Evolutionary conservation across 2,113 vertebrate species (phyloP).

Genomic region (Tapirus terrestris): DNA sequence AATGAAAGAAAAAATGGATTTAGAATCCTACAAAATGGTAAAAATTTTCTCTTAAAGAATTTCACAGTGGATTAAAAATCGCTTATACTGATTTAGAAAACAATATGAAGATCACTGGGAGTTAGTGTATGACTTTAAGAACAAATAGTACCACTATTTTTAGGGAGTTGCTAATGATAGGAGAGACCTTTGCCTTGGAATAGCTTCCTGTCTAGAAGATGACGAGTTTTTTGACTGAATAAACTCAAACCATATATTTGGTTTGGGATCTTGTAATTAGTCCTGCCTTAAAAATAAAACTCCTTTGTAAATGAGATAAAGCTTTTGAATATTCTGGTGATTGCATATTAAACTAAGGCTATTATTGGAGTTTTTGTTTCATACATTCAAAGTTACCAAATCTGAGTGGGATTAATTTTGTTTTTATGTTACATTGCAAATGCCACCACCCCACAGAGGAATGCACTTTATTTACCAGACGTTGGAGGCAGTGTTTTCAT

Average conservation of each 20-base stretch:
- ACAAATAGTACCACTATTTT: neutral
- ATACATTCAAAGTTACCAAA: neutral
- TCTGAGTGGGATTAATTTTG: neutral
- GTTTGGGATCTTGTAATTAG: neutral
- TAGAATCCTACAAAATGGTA: neutral
- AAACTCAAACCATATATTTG: neutral
- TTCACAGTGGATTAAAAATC: neutral
- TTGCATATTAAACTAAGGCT: neutral
- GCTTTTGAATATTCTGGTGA: neutral
- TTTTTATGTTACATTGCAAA: neutral
- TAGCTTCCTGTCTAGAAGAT: neutral
- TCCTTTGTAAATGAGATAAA: neutral
- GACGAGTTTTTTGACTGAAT: neutral
- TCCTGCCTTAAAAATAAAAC: neutral
- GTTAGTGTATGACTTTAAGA: neutral
- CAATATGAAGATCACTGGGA: neutral
- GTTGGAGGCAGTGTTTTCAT: neutral
- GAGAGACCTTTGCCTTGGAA: neutral
- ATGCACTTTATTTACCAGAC: neutral
- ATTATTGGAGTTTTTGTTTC: neutral
- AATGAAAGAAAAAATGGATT: neutral
- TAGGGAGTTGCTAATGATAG: neutral
- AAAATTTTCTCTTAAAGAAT: neutral
- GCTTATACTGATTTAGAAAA: neutral
- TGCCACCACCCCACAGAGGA: neutral